Evolutionary conservation across 2,113 vertebrate species (phyloP).

Genomic region (Oncorhynchus tshawytscha): DNA sequence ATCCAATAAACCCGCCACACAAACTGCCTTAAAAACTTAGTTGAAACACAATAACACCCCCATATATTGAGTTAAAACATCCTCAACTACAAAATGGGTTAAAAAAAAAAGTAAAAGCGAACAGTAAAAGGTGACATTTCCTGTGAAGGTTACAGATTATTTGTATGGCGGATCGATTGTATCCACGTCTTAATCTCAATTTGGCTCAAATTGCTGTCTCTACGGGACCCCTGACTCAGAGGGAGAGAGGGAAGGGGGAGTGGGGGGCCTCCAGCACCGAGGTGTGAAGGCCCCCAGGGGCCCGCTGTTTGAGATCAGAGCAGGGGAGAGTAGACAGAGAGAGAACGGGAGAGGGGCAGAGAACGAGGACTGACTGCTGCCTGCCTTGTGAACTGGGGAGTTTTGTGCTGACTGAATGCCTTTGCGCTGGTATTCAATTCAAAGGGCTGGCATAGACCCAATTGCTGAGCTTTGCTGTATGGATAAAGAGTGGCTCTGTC

Average conservation of each 20-base stretch:
- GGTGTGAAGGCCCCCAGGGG: conserved; percentile 35
- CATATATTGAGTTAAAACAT: conserved; percentile 35
- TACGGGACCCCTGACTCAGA: conserved; percentile 37
- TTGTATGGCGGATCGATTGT: conserved; percentile 57
- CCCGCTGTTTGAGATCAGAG: conserved; percentile 42
- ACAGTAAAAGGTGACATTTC: conserved; percentile 39
- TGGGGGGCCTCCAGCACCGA: conserved; percentile 33
- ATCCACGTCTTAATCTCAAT: conserved; percentile 74
- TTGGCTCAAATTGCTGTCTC: conserved; percentile 66
- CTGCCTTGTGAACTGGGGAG: conserved; percentile 53
- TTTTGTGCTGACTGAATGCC: conserved; percentile 75
- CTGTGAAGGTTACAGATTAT: conserved; percentile 50
- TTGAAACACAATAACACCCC: conserved; percentile 29
- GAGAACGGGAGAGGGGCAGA: background rate
- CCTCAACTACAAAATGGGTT: conserved; percentile 35
- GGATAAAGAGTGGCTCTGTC: conserved; percentile 44
- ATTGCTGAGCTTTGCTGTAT: conserved; percentile 71
- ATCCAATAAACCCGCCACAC: conserved; percentile 26
- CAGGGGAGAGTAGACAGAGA: background rate
- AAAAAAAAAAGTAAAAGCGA: conserved; percentile 14
- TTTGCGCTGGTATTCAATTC: conserved; percentile 72
- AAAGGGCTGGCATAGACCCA: conserved; percentile 67
- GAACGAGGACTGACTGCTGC: conserved; percentile 16
- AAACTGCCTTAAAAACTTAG: conserved; percentile 22
- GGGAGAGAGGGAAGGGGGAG: conserved; percentile 19